Base-by-base conservation (phyloP, 2,113 vertebrate genomes). In the Mesitornis unicolor region DNA sequence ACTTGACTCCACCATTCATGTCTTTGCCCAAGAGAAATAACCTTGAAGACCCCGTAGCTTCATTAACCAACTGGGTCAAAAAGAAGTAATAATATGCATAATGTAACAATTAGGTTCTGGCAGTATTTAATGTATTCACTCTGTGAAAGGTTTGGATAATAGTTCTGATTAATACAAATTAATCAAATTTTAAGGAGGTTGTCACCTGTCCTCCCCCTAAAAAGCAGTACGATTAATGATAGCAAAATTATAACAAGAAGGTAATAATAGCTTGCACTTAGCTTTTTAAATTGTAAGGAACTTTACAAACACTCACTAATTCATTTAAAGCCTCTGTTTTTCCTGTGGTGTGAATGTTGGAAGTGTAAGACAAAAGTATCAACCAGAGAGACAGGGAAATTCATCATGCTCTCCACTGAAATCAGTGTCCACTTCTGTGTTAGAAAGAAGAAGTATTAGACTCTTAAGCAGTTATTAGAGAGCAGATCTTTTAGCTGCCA, bases 121-220 rank as follows among this genome's bases (percentile, higher is more conserved):
- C 42, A 60, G 31, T 76, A 50, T 79, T 90, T 88, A 83, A 65
- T 77, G n/a, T 80, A 74, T 85, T 87, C 63, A 59, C 19, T 50
- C 29, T 2, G 2, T 45, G 14, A 68, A 76, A 73, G 36, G 22
- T 79, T 91, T 94, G 60, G 9, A 53, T 91, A 85, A 61, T 53
- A 79, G 60, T 80, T 85, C 67, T 91, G 57, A 84, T 87, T 87
- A 93, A 69, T 73, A 85, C 6, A 61, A 91, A 85, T 79, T 14
- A 94, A 89, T 83, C 63, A 74, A n/a, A 87, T 84, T 90, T 59
- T 90, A 47, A 29, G 68, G 40, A 87, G 18, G 4, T 70, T 91
- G 61, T 92, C 86, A 95, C 76, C 77, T 95, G 91, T 93, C 70
- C 89, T 83, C 84, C 50, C 36, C 28, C 75, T 94, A 61, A 90